These are phyloP conservation scores for Cavia porcellus DNA, from an alignment of 2,113 vertebrate species.

Conservation along the genomic window DNA sequence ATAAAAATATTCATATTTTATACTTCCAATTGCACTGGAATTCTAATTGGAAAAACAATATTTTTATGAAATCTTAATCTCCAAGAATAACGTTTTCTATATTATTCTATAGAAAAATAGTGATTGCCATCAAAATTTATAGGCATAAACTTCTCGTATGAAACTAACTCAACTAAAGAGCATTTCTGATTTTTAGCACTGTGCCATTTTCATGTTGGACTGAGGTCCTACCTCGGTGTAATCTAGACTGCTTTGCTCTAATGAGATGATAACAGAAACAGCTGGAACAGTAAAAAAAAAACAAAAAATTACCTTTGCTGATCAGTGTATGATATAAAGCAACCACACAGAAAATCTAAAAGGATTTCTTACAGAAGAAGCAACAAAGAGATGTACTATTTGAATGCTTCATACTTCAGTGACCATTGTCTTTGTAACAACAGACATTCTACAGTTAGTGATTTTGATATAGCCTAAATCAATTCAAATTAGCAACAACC, in stretches of 20 bases:
- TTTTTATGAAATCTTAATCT: neutral
- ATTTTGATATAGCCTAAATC: conserved; percentile 68
- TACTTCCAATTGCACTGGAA: neutral
- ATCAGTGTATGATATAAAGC: neutral
- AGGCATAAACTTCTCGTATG: neutral
- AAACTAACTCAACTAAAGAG: neutral
- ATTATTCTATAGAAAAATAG: neutral
- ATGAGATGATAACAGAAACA: neutral
- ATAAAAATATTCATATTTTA: neutral
- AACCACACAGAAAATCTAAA: neutral
- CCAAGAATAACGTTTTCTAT: neutral
- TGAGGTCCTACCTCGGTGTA: neutral
- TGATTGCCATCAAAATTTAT: neutral
- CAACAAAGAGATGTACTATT: neutral
- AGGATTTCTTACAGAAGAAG: neutral
- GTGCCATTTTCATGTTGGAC: neutral
- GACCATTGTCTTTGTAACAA: neutral
- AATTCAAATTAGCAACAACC: conserved; percentile 49
- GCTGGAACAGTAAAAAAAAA: neutral
- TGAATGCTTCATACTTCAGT: neutral
- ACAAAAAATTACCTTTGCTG: rapidly evolving
- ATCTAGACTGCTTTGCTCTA: neutral
- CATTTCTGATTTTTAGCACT: neutral
- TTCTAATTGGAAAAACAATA: neutral
- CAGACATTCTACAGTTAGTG: conserved; percentile 48